Percentiles rank a stretch among this genome's conserved stretches.
Conservation (phyloP, 2,113 vertebrate species). For the Boleophthalmus pectinirostris region DNA sequence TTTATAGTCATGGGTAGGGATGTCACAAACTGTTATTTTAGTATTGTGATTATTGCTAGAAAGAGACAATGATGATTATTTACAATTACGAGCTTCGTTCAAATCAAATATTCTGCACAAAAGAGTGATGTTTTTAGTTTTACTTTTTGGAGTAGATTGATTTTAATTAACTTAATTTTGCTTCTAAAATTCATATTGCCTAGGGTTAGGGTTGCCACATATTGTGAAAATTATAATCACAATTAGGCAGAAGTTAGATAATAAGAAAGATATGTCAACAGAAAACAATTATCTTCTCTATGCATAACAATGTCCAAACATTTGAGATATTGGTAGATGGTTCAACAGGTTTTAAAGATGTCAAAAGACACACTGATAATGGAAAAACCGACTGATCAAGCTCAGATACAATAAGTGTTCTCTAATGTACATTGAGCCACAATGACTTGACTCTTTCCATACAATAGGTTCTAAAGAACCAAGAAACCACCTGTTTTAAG, state of each 20-base stretch:
- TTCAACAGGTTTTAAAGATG: background rate
- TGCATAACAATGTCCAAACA: background rate
- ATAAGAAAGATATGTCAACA: background rate
- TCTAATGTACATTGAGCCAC: background rate
- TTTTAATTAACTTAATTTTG: no score
- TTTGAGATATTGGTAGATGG: no score
- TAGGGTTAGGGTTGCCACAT: no score
- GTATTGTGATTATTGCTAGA: no score
- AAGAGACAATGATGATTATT: no score
- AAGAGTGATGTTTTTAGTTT: no score
- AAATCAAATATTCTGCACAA: no score
- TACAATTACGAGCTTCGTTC: no score
- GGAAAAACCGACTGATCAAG: background rate
- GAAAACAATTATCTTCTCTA: background rate
- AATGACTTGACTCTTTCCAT: constrained; percentile 15
- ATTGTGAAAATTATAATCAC: no score
- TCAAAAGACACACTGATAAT: background rate
- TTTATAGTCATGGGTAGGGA: background rate
- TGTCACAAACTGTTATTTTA: background rate
- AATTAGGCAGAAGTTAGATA: background rate
- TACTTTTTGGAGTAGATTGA: no score
- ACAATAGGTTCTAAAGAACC: constrained; percentile 23
- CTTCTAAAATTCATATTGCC: no score
- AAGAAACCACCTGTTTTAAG: constrained; percentile 6
- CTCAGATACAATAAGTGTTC: background rate